phyloP scores from a whole-genome alignment of 2,888 invertebrate genomes.

The Mythimna loreyi region DNA sequence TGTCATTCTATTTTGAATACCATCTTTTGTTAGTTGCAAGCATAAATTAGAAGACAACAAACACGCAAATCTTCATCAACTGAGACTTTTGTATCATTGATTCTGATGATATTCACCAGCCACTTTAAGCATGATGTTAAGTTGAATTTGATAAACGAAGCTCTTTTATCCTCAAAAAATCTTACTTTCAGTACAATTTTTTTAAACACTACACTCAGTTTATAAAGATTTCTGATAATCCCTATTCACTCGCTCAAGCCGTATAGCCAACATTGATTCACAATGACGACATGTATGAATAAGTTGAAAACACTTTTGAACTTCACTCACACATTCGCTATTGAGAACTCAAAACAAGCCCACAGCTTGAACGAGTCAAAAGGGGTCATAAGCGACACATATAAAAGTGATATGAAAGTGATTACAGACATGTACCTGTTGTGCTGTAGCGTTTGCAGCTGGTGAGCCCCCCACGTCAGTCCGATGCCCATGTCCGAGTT shows the following conservation, averaged over 20 bases:
- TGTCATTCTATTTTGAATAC: neutral
- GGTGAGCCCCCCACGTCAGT: slow-evolving; percentile 93
- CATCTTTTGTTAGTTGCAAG: slow-evolving; percentile 17
- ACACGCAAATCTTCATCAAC: slow-evolving; percentile 22
- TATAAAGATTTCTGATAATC: slow-evolving; percentile 9
- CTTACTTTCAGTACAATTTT: neutral
- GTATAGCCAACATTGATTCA: neutral
- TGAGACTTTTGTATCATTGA: neutral
- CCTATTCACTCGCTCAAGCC: neutral
- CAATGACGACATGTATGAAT: neutral
- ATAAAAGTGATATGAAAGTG: slow-evolving; percentile 76
- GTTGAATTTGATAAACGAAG: neutral
- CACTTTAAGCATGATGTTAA: neutral
- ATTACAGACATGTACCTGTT: slow-evolving; percentile 92
- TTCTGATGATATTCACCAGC: neutral
- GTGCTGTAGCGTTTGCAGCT: slow-evolving; percentile 93
- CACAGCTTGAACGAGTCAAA: neutral
- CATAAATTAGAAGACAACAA: slow-evolving; percentile 43
- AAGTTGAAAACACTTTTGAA: neutral
- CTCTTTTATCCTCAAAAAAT: accelerated
- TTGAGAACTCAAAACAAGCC: neutral
- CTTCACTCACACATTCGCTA: neutral
- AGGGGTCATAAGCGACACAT: slow-evolving; percentile 44
- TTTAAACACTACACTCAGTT: neutral
- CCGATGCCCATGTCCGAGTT: slow-evolving; percentile 94